Percentiles rank a stretch among this genome's conserved stretches.
Conservation (phyloP, 2,888 invertebrate species). For the Pristionchus exspectatus region DNA sequence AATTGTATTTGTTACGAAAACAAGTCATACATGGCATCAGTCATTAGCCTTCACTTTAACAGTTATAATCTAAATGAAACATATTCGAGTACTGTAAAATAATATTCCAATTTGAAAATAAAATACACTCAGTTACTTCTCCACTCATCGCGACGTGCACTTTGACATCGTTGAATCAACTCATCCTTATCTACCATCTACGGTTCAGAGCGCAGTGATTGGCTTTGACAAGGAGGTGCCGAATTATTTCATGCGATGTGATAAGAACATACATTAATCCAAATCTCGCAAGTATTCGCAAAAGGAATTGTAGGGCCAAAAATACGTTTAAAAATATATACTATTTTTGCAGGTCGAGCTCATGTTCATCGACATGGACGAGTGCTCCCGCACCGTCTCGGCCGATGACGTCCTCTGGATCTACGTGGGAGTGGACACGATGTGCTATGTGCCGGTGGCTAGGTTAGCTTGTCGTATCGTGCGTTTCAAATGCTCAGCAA, state of each 20-base stretch:
- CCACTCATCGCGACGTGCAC: neutral
- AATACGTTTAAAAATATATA: too few relatives aligned
- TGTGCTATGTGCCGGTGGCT: slow-evolving; percentile 16
- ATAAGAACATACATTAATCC: too few relatives aligned
- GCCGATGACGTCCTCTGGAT: slow-evolving; percentile 88
- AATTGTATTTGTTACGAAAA: too few relatives aligned
- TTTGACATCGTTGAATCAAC: slow-evolving; percentile 86
- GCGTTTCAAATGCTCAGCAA: too few relatives aligned
- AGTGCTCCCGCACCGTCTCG: slow-evolving; percentile 89
- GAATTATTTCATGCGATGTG: too few relatives aligned
- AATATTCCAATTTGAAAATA: neutral
- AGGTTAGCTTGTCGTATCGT: too few relatives aligned
- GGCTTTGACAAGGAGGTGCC: too few relatives aligned
- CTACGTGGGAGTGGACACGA: slow-evolving; percentile 78
- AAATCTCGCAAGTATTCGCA: too few relatives aligned
- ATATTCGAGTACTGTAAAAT: neutral
- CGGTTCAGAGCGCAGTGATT: slow-evolving; percentile 68
- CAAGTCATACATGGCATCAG: too few relatives aligned
- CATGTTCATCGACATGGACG: slow-evolving; percentile 94
- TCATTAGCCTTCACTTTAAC: neutral
- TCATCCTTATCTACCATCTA: slow-evolving; percentile 91
- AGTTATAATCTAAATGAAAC: neutral
- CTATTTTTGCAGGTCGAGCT: slow-evolving; percentile 85
- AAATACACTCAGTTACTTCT: neutral
- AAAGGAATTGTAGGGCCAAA: too few relatives aligned